Evolutionary conservation across 2,888 invertebrate genomes (phyloP).

Genomic region (Mallateleia sp.): DNA sequence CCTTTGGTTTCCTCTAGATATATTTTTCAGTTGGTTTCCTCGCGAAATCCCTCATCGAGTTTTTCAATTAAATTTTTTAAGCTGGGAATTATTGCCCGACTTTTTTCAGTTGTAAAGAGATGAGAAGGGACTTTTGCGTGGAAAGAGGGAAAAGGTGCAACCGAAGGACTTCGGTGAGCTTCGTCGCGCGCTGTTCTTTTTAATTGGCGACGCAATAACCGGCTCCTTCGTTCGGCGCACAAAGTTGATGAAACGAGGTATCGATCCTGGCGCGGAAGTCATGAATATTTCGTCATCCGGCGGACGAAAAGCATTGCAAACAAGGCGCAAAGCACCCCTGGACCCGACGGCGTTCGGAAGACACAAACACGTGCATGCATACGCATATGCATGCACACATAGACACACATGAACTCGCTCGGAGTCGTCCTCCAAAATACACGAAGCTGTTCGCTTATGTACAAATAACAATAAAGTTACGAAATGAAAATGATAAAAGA

Average conservation of each 20-base stretch:
- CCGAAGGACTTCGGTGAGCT: no score
- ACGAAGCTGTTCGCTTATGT: constrained; percentile 41
- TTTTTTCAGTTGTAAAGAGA: background rate
- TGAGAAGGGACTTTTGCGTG: background rate
- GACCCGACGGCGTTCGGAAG: constrained; percentile 65
- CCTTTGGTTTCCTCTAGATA: no score
- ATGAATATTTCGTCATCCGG: constrained; percentile 67
- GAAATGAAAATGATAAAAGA: constrained; percentile 33
- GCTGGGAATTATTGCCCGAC: no score
- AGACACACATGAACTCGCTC: background rate
- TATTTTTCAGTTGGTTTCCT: no score
- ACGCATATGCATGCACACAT: background rate
- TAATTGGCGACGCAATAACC: constrained; percentile 43
- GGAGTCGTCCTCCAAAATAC: constrained; percentile 34
- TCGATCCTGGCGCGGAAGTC: constrained; percentile 64
- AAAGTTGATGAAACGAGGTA: constrained; percentile 66
- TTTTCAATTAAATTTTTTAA: no score
- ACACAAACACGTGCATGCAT: constrained; percentile 16
- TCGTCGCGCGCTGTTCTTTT: no score
- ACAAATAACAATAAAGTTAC: constrained; percentile 43
- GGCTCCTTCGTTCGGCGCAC: constrained; percentile 37
- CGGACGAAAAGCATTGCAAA: constrained; percentile 60
- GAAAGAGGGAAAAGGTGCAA: background rate
- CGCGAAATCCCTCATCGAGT: no score
- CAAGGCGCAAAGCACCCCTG: constrained; percentile 45